Percentiles rank a stretch among this genome's conserved stretches.
Conservation (phyloP, 2,888 invertebrate genomes). For the Elysia crispata region DNA sequence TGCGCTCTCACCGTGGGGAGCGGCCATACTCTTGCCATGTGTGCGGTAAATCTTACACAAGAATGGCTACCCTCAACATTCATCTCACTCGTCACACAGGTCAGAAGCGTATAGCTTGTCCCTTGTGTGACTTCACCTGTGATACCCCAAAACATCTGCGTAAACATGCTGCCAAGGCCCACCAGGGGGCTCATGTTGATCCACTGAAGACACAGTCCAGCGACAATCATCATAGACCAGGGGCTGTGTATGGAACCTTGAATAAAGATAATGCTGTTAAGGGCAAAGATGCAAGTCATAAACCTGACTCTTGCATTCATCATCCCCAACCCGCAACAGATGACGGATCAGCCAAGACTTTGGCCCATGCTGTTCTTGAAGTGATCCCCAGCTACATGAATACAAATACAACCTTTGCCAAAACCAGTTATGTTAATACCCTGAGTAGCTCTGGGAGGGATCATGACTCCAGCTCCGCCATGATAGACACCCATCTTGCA, state of each 20-base stretch:
- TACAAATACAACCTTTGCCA: too few species aligned
- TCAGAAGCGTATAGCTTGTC: conserved; percentile 33
- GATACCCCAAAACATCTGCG: conserved; percentile 38
- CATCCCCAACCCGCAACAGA: too few species aligned
- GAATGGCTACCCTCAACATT: conserved; percentile 40
- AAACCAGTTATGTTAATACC: too few species aligned
- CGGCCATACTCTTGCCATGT: conserved; percentile 42
- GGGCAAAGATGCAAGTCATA: too few species aligned
- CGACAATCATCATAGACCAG: background rate
- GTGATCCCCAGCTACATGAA: too few species aligned
- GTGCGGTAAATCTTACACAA: conserved; percentile 42
- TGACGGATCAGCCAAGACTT: too few species aligned
- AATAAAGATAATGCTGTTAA: too few species aligned
- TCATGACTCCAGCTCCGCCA: too few species aligned
- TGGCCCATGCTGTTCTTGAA: too few species aligned
- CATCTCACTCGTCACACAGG: conserved; percentile 41
- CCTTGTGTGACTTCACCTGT: conserved; percentile 39
- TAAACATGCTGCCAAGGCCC: conserved; percentile 33
- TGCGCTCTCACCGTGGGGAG: conserved; percentile 37
- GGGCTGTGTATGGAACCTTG: background rate
- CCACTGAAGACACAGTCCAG: background rate
- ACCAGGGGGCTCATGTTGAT: background rate
- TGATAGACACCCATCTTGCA: too few species aligned
- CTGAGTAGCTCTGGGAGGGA: too few species aligned
- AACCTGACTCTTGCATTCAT: too few species aligned